Evolutionary conservation across 2,888 invertebrate genomes (phyloP), one percentile per base, ranked within the genome.

Genomic region (Pseudococcus jackbeardsleyi): DNA sequence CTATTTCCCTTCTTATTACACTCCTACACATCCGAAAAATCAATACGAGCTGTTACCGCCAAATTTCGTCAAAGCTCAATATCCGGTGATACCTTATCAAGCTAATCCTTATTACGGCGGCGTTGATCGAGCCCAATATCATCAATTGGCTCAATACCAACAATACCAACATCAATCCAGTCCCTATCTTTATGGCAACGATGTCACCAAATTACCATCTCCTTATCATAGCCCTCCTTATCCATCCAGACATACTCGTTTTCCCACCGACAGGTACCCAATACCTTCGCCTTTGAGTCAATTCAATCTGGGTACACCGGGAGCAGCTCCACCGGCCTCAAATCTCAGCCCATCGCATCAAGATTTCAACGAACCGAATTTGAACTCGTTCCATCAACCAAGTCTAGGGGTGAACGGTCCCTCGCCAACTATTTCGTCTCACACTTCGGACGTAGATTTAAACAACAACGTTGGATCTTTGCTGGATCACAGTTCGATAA

Each of bases 161-260:
- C 59, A 9, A 33, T 42, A 84, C 12, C 84, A 84, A 9, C 84
- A 84, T n/a, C 84, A 84, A 26, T 15, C 48, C 5, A 54, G 59
- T 15, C 59, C 59, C 5, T 85, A 54, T 33, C 33, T 59, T 1
- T 48, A 50, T 7, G 26, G 19, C 2, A 50, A 39, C 26, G 59
- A 54, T 9, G 42, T 84, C 33, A 22, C 17, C n/a, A 85, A 54
- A 59, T 17, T 50, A 39, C 59, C 54, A 15, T 12, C 59, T 6
- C 85, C 85, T 15, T 59, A 54, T n/a, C 39, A 39, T 7, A 50
- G n/a, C n/a, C 85, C 85, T 22, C 85, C 85, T 7, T 85, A 85
- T 33, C 85, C 85, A 33, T 59, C 85, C 7, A 50, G 85, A 7
- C 85, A 85, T 39, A 85, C 54, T 26, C 85, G 85, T 59, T 85